Evolutionary conservation across 2,797 vertebrate genomes (phyloP).

Genomic region (Gymnothorax javanicus): DNA sequence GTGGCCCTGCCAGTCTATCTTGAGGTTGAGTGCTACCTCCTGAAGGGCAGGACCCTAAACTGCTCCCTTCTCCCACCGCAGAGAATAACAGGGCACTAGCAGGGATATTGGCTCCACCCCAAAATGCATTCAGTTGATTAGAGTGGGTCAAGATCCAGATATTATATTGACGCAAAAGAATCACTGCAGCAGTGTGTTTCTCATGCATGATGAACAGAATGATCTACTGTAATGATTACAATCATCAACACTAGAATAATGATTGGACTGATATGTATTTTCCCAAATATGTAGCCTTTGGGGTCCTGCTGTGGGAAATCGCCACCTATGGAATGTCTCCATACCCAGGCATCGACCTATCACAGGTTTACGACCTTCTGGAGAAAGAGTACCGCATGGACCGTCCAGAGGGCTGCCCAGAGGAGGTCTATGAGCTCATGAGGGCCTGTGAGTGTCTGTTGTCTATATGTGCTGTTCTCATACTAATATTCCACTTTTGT

Average conservation of each 20-base stretch:
- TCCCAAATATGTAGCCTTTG: conserved; percentile 80
- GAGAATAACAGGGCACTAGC: no score
- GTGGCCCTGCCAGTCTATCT: no score
- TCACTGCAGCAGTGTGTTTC: not conserved
- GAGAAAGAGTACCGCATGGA: conserved; percentile 99
- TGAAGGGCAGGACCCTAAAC: no score
- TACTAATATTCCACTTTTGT: not conserved
- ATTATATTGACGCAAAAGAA: not conserved
- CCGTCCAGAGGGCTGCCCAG: conserved; percentile 93
- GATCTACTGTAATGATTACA: not conserved
- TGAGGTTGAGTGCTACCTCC: no score
- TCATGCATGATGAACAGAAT: not conserved
- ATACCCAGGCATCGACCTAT: conserved; percentile 95
- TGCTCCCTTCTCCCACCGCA: no score
- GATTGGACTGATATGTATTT: not conserved
- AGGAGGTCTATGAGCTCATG: conserved; percentile 98
- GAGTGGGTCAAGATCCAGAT: not conserved
- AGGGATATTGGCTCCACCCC: no score
- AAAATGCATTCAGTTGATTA: no score
- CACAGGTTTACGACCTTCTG: conserved; percentile 94
- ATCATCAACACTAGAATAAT: not conserved
- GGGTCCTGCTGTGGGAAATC: conserved; percentile 96
- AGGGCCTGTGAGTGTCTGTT: conserved; percentile 85
- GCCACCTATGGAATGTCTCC: conserved; percentile 98
- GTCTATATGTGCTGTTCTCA: not conserved